These are phyloP conservation scores for Mylabris sibirica DNA, from an alignment of 2,888 invertebrate genomes.

Conservation along the genomic window DNA sequence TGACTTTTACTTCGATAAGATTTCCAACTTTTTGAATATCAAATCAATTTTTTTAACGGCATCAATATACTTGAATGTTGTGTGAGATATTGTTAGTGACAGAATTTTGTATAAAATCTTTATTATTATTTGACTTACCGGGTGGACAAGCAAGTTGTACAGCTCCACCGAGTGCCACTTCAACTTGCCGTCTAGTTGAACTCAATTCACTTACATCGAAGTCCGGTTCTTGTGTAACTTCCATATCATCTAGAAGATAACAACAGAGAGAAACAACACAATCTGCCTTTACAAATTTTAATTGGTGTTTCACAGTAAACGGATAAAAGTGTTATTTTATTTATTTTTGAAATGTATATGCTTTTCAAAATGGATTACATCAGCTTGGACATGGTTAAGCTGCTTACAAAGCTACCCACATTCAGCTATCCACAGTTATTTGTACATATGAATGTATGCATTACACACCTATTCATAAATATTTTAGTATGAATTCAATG, in stretches of 20 bases:
- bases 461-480: not conserved
- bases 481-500: not conserved
- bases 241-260: conserved; percentile 58
- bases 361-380: conserved; percentile 1
- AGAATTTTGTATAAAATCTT: not conserved
- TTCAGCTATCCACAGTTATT: not conserved
- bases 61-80: not conserved
- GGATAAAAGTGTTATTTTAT: not conserved
- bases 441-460: not conserved
- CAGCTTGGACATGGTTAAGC: conserved; percentile 4
- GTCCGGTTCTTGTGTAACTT: conserved; percentile 68
- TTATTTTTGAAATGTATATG: not conserved
- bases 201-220: conserved; percentile 64
- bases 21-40: not conserved
- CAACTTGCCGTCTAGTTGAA: conserved; percentile 73
- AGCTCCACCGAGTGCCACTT: conserved; percentile 86
- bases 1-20: not conserved
- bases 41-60: not conserved
- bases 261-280: not conserved
- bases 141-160: conserved; percentile 86
- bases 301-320: not conserved
- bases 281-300: not conserved
- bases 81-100: not conserved
- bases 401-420: not conserved
- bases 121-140: conserved; percentile 61